Evolutionary conservation across 1,140 invertebrate genomes (phyloP), one percentile per base, ranked within the genome.

Genomic region (Trichogramma pretiosum): DNA sequence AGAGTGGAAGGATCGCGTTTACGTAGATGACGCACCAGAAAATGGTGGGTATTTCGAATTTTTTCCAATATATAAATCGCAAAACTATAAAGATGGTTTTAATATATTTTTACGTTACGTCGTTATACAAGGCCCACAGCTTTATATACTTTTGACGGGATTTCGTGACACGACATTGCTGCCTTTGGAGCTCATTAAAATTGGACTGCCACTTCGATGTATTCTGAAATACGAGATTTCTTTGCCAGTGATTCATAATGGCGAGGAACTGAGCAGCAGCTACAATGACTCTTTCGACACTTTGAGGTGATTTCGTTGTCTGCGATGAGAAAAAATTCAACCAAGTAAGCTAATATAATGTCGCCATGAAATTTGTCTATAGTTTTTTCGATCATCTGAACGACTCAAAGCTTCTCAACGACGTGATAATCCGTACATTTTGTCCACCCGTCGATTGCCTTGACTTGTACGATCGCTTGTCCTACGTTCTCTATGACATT

Each of bases 91-190:
- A n/a, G n/a, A n/a, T n/a, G n/a, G n/a, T n/a, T n/a, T n/a, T n/a
- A n/a, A n/a, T n/a, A n/a, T n/a, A n/a, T n/a, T n/a, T n/a, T n/a
- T n/a, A n/a, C n/a, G n/a, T n/a, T n/a, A n/a, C n/a, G n/a, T n/a
- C n/a, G n/a, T n/a, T n/a, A n/a, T n/a, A n/a, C n/a, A 9, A 50
- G 75, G 75, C 16, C 74, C 75, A 0, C 69, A 77, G 53, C 50
- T 78, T 2, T 78, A 77, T 47, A 56, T 79, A 16, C 68, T 74
- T 17, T 48, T 79, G 3, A 73, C 71, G 0, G 74, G 74, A 0
- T 77, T 79, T 59, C 54, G 67, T 36, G 68, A 78, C 51, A 65
- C 70, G 0, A 51, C 62, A 24, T 14, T 11, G 14, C 52, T 79
- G 35, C 58, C 68, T 0, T 45, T 47, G 14, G 64, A 70, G 46